Percentiles rank a stretch among this genome's conserved stretches.
phyloP scores from a whole-genome alignment of 2,797 vertebrate species.

The Emys orbicularis region DNA sequence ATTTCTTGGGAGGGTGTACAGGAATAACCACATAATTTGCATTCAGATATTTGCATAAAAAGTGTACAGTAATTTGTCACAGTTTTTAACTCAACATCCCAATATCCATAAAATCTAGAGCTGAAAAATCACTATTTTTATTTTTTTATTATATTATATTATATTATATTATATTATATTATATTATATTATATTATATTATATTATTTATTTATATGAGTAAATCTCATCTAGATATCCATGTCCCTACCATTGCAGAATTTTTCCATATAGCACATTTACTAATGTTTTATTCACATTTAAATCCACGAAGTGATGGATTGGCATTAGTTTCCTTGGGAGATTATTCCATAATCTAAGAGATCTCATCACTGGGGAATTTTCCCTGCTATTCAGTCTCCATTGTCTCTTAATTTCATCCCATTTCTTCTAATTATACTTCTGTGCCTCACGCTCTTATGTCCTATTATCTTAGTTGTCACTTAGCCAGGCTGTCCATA shows the following conservation, averaged over 20 bases:
- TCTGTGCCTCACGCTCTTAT: not conserved
- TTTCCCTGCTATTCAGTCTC: not conserved
- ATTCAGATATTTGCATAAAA: slow-evolving; percentile 67
- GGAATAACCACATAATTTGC: slow-evolving; percentile 71
- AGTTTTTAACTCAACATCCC: slow-evolving; percentile 47
- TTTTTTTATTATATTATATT: not conserved
- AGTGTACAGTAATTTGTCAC: slow-evolving; percentile 59
- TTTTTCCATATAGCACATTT: slow-evolving; percentile 33
- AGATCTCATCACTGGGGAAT: not conserved
- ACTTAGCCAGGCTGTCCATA: not conserved
- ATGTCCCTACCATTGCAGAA: not conserved
- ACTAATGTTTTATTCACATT: slow-evolving; percentile 22
- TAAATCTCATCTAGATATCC: not conserved
- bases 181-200: no score
- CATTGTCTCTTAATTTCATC: not conserved
- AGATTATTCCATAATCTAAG: slow-evolving; percentile 22
- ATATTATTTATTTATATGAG: no score
- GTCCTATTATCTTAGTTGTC: fast-evolving
- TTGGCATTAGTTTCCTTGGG: slow-evolving; percentile 1
- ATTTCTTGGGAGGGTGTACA: slow-evolving; percentile 59
- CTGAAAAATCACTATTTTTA: not conserved
- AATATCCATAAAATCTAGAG: not conserved
- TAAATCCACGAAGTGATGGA: not conserved
- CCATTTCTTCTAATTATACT: not conserved
- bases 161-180: no score